Evolutionary conservation across 2,888 invertebrate genomes (phyloP).

Genomic region (Molanna angustata): DNA sequence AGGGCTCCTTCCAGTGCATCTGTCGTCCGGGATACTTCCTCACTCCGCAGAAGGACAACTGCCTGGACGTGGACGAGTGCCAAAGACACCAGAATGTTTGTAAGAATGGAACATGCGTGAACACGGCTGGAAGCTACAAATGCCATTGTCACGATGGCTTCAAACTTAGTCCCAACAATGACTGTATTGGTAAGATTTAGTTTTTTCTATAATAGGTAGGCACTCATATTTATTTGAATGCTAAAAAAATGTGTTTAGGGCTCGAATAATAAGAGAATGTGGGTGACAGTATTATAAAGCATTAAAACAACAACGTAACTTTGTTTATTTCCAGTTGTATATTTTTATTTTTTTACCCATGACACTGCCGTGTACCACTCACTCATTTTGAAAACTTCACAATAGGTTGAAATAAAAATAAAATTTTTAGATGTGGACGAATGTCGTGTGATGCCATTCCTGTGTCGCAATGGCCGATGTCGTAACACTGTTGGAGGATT

Average conservation of each 20-base stretch:
- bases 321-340: no score
- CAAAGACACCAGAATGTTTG: constrained; percentile 69
- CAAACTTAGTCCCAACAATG: constrained; percentile 73
- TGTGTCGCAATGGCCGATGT: constrained; percentile 83
- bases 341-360: no score
- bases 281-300: no score
- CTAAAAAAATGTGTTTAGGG: no score
- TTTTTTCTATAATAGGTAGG: no score
- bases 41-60: constrained; percentile 59
- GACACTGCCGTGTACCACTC: no score
- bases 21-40: constrained; percentile 73
- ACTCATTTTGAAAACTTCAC: no score
- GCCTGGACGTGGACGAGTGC: constrained; percentile 74
- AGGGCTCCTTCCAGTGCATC: constrained; percentile 76
- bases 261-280: no score
- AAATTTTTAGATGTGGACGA: constrained; percentile 69
- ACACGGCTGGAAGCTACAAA: constrained; percentile 66
- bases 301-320: no score
- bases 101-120: constrained; percentile 74
- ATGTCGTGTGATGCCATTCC: constrained; percentile 77
- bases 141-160: constrained; percentile 76
- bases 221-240: no score
- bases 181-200: constrained; percentile 64
- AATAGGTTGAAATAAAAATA: no score
- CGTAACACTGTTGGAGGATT: constrained; percentile 78